Evolutionary conservation across 2,888 invertebrate genomes (phyloP).

Genomic region (Stictocephala bisonia): DNA sequence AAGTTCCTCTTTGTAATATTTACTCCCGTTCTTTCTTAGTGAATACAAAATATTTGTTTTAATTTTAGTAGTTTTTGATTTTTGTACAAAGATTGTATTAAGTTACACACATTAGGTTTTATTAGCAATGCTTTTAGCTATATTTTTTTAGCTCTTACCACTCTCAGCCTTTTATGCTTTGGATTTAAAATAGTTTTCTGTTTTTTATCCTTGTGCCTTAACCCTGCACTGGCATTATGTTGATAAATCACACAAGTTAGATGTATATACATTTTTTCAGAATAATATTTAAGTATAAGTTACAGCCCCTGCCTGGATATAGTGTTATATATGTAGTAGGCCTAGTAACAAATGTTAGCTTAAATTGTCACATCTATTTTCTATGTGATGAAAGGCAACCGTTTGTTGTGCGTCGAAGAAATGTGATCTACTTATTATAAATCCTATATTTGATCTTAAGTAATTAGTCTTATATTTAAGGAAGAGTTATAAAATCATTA

Average conservation of each 20-base stretch:
- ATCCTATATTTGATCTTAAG: conserved; percentile 21
- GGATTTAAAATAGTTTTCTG: conserved; percentile 23
- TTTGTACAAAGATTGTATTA: conserved; percentile 27
- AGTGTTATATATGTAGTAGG: conserved; percentile 39
- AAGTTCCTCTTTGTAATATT: conserved; percentile 43
- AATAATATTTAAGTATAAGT: conserved; percentile 41
- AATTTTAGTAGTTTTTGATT: conserved; percentile 22
- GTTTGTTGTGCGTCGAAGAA: conserved; percentile 41
- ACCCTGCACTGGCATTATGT: conserved; percentile 35
- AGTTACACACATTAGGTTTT: background rate
- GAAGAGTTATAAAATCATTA: conserved; percentile 32
- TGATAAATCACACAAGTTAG: conserved; percentile 27
- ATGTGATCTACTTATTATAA: conserved; percentile 45
- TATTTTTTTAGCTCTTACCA: background rate
- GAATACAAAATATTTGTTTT: background rate
- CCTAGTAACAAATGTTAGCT: conserved; percentile 37
- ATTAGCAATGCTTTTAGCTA: conserved; percentile 1
- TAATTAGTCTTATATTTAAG: conserved; percentile 28
- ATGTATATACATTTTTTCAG: conserved; percentile 36
- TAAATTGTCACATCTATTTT: conserved; percentile 38
- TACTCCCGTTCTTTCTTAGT: background rate
- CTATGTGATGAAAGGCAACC: conserved; percentile 37
- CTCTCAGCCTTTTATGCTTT: background rate
- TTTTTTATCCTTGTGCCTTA: conserved; percentile 44
- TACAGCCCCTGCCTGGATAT: background rate